Conservation (phyloP, 2,113 vertebrate species). For the Mormoops blainvillei region DNA sequence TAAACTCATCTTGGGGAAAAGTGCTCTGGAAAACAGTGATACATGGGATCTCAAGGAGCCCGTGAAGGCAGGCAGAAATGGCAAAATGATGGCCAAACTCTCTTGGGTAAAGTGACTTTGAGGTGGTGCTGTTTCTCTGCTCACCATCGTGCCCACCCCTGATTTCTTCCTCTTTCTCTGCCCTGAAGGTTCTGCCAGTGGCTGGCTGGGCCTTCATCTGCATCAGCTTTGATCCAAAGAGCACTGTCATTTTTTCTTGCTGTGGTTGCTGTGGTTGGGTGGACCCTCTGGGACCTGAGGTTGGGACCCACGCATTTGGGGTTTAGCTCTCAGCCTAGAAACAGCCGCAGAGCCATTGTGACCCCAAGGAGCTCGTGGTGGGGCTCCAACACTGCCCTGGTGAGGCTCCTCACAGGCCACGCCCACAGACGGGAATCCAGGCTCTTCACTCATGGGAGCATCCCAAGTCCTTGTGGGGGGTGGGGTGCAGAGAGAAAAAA, state of each 20-base stretch:
- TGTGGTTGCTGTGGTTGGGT: not conserved
- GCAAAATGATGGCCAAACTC: conserved; percentile 51
- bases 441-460: not conserved
- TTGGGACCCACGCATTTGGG: not conserved
- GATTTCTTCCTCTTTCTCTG: not conserved
- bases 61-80: conserved; percentile 45
- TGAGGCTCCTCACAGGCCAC: not conserved
- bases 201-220: not conserved
- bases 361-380: not conserved
- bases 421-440: too few relatives aligned
- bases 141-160: not conserved
- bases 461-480: not conserved
- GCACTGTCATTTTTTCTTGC: not conserved
- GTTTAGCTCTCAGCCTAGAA: not conserved
- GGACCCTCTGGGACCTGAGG: not conserved
- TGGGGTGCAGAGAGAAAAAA: not conserved
- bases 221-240: not conserved
- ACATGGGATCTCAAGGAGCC: conserved; percentile 78
- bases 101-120: conserved; percentile 79
- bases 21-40: conserved; percentile 79
- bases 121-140: not conserved
- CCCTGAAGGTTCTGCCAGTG: not conserved
- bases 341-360: not conserved
- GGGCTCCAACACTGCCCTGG: fast-evolving
- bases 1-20: conserved; percentile 81